A percentile compares a stretch with the other conserved stretches of the same genome.
Evolutionary conservation across 2,113 vertebrate species (phyloP).

Genomic region (Enhydra lutris): DNA sequence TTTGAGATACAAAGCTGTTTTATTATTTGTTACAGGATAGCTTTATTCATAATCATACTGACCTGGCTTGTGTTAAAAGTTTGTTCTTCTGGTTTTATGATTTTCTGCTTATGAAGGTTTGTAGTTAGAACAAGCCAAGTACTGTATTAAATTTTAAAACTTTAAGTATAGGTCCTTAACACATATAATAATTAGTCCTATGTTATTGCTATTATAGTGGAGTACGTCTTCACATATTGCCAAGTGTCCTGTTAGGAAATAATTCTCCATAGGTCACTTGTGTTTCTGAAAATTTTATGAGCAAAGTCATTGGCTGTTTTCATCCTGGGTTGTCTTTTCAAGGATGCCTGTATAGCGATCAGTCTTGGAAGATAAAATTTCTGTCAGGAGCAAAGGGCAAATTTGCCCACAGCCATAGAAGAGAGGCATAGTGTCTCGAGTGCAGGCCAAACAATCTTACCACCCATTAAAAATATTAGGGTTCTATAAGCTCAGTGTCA

Average conservation of each 20-base stretch:
- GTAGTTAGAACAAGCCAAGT: background rate
- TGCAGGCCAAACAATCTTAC: background rate
- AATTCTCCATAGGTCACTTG: background rate
- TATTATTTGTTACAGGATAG: slow-evolving; percentile 58
- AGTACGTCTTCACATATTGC: background rate
- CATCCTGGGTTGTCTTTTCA: background rate
- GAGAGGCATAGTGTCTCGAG: background rate
- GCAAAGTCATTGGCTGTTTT: background rate
- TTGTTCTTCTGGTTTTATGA: slow-evolving; percentile 39
- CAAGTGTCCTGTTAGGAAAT: background rate
- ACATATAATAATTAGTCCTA: background rate
- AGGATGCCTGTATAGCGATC: background rate
- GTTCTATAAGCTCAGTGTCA: background rate
- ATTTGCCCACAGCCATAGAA: background rate
- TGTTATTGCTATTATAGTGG: background rate
- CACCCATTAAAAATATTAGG: background rate
- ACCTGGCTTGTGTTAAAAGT: background rate
- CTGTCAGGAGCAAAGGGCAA: background rate
- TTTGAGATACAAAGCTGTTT: slow-evolving; percentile 57
- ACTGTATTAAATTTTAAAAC: background rate
- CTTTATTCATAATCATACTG: slow-evolving; percentile 17
- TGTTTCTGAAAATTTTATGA: background rate
- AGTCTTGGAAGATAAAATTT: background rate
- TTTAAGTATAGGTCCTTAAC: background rate
- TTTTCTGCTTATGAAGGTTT: background rate